These are phyloP conservation scores for Bombus confusus DNA, from an alignment of 1,140 invertebrate species.

Conservation along the genomic window DNA sequence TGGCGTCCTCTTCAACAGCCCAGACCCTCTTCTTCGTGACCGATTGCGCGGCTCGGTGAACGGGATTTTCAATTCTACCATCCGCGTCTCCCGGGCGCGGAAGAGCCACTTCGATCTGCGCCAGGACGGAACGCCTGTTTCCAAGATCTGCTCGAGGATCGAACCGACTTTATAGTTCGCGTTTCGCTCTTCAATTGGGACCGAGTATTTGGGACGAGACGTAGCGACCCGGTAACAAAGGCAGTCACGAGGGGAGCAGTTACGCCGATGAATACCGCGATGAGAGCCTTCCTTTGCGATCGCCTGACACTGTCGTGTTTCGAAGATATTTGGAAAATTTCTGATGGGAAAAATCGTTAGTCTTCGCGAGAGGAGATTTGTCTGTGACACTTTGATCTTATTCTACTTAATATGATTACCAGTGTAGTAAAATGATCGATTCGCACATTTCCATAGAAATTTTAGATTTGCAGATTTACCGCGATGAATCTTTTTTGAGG, in stretches of 20 bases:
- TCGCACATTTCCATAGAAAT: no score
- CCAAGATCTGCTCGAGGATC: slow-evolving; percentile 31
- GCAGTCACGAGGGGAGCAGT: not conserved
- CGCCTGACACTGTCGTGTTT: not conserved
- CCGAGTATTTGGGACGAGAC: slow-evolving; percentile 5
- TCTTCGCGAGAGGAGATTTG: not conserved
- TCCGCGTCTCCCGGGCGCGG: slow-evolving; percentile 27
- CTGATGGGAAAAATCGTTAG: no score
- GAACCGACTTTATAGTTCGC: not conserved
- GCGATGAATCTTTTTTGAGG: no score
- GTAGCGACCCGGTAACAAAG: not conserved
- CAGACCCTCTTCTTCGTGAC: slow-evolving; percentile 70
- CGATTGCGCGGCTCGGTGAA: slow-evolving; percentile 65
- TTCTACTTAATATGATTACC: not conserved
- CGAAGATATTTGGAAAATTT: not conserved
- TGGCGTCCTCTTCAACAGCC: slow-evolving; percentile 56
- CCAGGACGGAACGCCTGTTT: slow-evolving; percentile 38
- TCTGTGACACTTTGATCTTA: not conserved
- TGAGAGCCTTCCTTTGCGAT: not conserved
- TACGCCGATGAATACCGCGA: not conserved
- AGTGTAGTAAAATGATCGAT: not conserved
- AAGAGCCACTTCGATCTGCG: slow-evolving; percentile 55
- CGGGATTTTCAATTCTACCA: slow-evolving; percentile 67
- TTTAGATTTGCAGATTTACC: no score
- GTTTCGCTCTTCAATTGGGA: slow-evolving; percentile 5